A percentile compares a stretch with the other conserved stretches of the same genome.
Evolutionary conservation across 2,797 vertebrate species (phyloP).

Genomic region (Aplochiton taeniatus): DNA sequence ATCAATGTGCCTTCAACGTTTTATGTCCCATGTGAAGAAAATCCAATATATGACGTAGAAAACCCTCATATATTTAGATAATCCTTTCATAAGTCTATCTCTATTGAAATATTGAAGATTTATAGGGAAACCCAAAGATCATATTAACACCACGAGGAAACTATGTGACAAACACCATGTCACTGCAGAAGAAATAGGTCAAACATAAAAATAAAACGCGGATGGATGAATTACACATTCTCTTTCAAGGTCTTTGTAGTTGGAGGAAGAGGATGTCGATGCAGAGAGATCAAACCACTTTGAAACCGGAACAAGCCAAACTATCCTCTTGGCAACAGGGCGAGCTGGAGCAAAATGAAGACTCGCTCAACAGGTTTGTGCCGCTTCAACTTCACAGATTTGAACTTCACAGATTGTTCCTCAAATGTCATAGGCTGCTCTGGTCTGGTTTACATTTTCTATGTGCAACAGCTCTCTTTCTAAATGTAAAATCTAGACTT

Average conservation of each 20-base stretch:
- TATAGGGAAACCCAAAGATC: no score
- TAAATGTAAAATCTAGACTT: no score
- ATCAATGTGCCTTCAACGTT: no score
- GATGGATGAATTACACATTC: constrained; percentile 73
- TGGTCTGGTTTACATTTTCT: no score
- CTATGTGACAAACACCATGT: constrained; percentile 53
- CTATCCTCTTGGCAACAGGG: constrained; percentile 78
- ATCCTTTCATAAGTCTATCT: no score
- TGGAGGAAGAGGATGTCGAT: constrained; percentile 84
- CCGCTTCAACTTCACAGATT: constrained; percentile 43
- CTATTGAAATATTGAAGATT: no score
- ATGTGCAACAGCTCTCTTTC: no score
- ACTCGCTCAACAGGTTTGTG: constrained; percentile 82
- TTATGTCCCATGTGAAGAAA: no score
- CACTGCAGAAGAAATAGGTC: constrained; percentile 66
- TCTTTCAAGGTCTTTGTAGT: constrained; percentile 81
- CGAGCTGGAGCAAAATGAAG: constrained; percentile 63
- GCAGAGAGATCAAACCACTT: constrained; percentile 81
- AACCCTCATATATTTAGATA: no score
- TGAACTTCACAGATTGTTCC: background rate
- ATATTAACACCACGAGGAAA: background rate
- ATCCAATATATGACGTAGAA: no score
- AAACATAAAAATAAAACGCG: constrained; percentile 24
- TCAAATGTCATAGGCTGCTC: no score
- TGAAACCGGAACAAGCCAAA: constrained; percentile 78